Evolutionary conservation across 2,888 invertebrate genomes (phyloP), one percentile per base, ranked within the genome.

Genomic region (Luffia ferchaultella): DNA sequence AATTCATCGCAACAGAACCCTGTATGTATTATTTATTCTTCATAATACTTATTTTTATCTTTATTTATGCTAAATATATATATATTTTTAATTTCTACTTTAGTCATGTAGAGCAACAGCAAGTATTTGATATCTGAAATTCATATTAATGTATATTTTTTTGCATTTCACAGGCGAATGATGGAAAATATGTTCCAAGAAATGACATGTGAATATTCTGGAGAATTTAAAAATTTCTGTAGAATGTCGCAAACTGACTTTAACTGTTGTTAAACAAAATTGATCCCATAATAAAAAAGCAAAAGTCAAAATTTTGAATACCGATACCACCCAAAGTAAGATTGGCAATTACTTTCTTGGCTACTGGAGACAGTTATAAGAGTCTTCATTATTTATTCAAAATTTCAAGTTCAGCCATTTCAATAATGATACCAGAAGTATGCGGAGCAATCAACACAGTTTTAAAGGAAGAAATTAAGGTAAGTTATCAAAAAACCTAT

Each of bases 1-100:
- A 53, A 46, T 52, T 49, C 54, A 18, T 51, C 52, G 50, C 48
- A 52, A 53, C 45, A 46, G 52, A 45, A 51, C 49, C 52, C 52
- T 52, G 54, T 51, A 52, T 50, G 53, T 55, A 53, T 30, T 30
- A 30, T 12, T 30, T 30, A 30, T 30, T 7, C 30, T 30, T 30
- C 5, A 30, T 30, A 30, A 30, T 7, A 30, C 5, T 12, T 7
- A 30, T 30, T 7, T 12, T 30, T 30, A 7, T 30, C 5, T 30
- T 7, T 30, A 30, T 30, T 30, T 30, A 30, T 12, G 3, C 12
- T 30, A 30, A 30, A 30, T 30, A 30, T 7, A 30, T 7, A 7
- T 12, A 12, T 3, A 7, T 3, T 30, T 30, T 30, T 7, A 30
- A 30, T 30, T 3, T 7, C 3, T 30, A 30, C 30, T 3, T 12